Percentiles rank a stretch among this genome's conserved stretches.
Conservation (phyloP, 2,797 vertebrate species). For the Aplochiton taeniatus region DNA sequence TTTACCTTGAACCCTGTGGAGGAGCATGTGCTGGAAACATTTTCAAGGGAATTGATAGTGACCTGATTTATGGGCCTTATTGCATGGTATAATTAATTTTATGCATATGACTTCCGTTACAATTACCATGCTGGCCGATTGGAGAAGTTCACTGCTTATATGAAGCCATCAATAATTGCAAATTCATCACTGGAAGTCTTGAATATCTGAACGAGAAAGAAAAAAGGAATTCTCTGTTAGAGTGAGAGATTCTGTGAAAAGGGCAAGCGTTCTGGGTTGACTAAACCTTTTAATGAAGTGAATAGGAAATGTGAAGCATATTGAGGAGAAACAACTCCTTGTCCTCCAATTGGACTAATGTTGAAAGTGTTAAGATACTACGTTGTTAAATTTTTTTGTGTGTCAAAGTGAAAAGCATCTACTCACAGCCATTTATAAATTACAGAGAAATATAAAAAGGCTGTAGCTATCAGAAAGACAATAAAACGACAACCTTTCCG, state of each 20-base stretch:
- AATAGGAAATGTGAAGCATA: constrained; percentile 51
- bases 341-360: constrained; percentile 6
- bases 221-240: constrained; percentile 40
- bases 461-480: too few relatives aligned
- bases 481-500: too few relatives aligned
- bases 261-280: constrained; percentile 62
- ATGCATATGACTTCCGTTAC: constrained; percentile 95
- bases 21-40: constrained; percentile 75
- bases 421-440: too few relatives aligned
- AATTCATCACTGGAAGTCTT: constrained; percentile 66
- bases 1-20: constrained; percentile 76
- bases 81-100: constrained; percentile 90
- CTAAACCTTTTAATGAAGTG: constrained; percentile 54
- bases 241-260: constrained; percentile 58
- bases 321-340: constrained; percentile 25
- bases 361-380: neutral
- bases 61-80: constrained; percentile 92
- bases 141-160: constrained; percentile 87
- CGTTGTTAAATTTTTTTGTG: neutral
- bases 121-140: constrained; percentile 85
- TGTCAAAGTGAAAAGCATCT: neutral
- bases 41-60: constrained; percentile 81
- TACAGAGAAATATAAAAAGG: too few relatives aligned
- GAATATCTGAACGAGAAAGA: constrained; percentile 55
- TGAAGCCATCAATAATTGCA: constrained; percentile 84